Evolutionary conservation across 2,797 vertebrate genomes (phyloP).

Genomic region (Karalla daura): DNA sequence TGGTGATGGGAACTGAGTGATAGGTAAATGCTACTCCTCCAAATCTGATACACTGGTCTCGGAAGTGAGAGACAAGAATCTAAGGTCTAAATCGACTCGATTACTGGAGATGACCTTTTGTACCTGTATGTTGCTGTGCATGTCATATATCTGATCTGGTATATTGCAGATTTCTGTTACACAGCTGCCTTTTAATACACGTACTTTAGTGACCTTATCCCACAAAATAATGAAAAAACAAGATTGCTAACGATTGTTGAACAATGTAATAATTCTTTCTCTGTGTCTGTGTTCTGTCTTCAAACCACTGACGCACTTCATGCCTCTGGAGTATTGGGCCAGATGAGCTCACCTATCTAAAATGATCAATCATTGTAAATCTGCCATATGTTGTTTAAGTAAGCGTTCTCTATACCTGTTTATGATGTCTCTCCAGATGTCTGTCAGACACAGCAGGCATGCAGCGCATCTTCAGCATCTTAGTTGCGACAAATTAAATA

Average conservation of each 20-base stretch:
- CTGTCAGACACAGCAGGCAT: constrained; percentile 48
- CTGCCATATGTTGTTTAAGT: constrained; percentile 64
- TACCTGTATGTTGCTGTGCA: constrained; percentile 8
- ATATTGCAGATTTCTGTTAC: constrained; percentile 11
- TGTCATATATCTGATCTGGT: constrained; percentile 3
- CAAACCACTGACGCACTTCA: constrained; percentile 58
- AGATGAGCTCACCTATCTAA: constrained; percentile 57
- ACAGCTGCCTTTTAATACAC: constrained; percentile 17
- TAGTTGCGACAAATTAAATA: constrained; percentile 30
- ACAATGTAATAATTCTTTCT: constrained; percentile 8
- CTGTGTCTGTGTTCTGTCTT: constrained; percentile 17
- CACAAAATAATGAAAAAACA: constrained; percentile 22
- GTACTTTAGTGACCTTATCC: constrained; percentile 34
- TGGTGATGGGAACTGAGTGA: too few species aligned
- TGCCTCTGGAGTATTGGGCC: constrained; percentile 56
- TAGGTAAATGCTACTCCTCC: too few species aligned
- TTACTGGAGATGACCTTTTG: constrained; percentile 5
- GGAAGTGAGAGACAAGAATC: too few species aligned
- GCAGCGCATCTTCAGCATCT: constrained; percentile 16
- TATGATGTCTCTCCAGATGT: constrained; percentile 57
- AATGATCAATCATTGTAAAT: constrained; percentile 70
- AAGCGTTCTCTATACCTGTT: constrained; percentile 57
- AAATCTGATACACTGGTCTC: too few species aligned
- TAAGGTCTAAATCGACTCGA: not conserved
- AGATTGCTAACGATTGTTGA: constrained; percentile 27